These are phyloP conservation scores for Drosophila trapezifrons DNA, from an alignment of 1,140 invertebrate genomes.

Conservation along the genomic window DNA sequence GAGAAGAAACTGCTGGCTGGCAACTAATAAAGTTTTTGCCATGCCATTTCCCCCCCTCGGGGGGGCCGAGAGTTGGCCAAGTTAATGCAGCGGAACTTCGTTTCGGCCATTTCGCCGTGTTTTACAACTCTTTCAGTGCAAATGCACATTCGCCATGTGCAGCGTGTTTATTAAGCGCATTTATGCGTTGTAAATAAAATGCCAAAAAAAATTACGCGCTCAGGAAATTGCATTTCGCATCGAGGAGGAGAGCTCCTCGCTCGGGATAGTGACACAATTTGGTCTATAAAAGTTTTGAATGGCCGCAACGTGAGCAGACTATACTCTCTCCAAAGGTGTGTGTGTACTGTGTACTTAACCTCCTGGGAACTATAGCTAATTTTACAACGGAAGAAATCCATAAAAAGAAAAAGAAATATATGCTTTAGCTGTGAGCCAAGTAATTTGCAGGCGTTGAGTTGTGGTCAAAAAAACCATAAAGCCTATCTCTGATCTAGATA, in stretches of 20 bases:
- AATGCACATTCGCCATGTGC: conserved; percentile 55
- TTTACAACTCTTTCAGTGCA: conserved; percentile 61
- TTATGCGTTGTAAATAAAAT: conserved; percentile 78
- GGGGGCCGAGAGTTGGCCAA: conserved; percentile 31
- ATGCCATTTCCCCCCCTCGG: conserved; percentile 1
- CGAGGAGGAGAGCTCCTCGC: not conserved
- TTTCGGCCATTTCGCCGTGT: conserved; percentile 54
- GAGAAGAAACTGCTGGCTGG: conserved; percentile 56
- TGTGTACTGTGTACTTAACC: conserved; percentile 7
- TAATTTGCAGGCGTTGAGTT: conserved; percentile 15
- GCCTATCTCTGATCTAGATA: conserved; percentile 14
- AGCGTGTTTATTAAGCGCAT: conserved; percentile 77
- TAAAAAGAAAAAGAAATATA: conserved; percentile 17
- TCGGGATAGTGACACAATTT: conserved; percentile 65
- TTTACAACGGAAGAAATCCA: conserved; percentile 23
- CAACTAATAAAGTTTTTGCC: conserved; percentile 70
- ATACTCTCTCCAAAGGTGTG: conserved; percentile 32
- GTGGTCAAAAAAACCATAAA: conserved; percentile 1
- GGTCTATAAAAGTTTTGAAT: conserved; percentile 75
- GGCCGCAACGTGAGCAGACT: conserved; percentile 56
- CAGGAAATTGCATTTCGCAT: conserved; percentile 57
- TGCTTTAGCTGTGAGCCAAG: not conserved
- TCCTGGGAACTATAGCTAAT: conserved; percentile 27
- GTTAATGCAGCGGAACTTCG: conserved; percentile 74
- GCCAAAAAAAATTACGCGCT: conserved; percentile 44